Base-by-base conservation (phyloP, 2,113 vertebrate genomes). In the Rhadina sibilatrix region DNA sequence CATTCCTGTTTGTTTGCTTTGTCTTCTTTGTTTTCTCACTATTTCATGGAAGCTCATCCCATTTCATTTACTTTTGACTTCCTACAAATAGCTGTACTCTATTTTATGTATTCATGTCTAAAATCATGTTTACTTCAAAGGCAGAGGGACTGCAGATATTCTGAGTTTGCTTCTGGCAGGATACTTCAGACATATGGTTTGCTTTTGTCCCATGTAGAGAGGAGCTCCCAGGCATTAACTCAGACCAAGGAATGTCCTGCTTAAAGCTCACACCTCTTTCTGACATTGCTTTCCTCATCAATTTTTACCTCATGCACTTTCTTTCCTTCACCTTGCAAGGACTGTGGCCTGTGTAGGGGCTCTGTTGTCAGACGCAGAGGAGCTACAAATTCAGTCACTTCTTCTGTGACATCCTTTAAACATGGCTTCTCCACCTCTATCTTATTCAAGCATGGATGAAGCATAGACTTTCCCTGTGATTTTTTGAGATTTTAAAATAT, bases 41-140 rank as follows among this genome's bases (percentile, higher is more conserved):
- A 9, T 79, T 94, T 93, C 57, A n/a, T 74, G 81, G 68, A 86
- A 70, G 18, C 33, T 92, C 50, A 69, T 82, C 35, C 22, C 0
- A 0, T 95, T 96, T 87, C 6, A 75, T 87, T 94, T 92, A 71
- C n/a, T 50, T 92, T 90, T 86, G 38, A 91, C 91, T 96, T 94
- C 68, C 57, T 88, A 57, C 63, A 93, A 96, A 94, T 90, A 91
- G 8, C n/a, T 70, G 33, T 77, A 25, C 47, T 87, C 63, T 92
- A 27, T 42, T 95, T 91, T 63, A 78, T 81, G 72, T 64, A 59
- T 76, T 94, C 37, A 15, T 75, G 24, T 79, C 93, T 93, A 91
- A 91, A 93, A 25, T 57, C 37, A 25, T 53, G 42, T 87, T 92
- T 87, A 47, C 64, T 94, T 95, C 87, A 94, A 91, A 93, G 74